Evolutionary conservation across 2,113 vertebrate genomes (phyloP).

Genomic region (Myocastor coypus): DNA sequence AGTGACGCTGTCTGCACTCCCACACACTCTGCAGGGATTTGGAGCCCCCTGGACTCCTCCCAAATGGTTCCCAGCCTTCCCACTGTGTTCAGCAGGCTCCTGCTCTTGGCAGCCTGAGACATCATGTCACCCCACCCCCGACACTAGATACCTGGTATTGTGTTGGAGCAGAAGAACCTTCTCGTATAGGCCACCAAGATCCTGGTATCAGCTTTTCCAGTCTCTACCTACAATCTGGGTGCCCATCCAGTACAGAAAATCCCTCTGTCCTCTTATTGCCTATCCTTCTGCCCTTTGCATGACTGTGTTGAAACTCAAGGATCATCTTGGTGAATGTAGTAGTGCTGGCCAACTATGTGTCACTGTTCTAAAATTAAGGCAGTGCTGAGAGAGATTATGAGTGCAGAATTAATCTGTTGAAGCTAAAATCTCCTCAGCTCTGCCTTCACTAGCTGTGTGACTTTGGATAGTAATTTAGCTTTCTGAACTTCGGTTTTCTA

Average conservation of each 20-base stretch:
- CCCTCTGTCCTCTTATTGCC: neutral
- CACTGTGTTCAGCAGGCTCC: neutral
- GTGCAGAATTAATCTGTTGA: neutral
- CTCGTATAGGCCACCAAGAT: neutral
- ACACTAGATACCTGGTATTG: neutral
- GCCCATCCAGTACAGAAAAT: neutral
- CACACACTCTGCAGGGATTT: neutral
- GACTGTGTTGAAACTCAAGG: neutral
- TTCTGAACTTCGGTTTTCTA: neutral
- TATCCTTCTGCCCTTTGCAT: neutral
- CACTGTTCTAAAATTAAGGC: neutral
- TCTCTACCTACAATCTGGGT: neutral
- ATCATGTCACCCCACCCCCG: neutral
- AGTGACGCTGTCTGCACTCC: conserved; percentile 48
- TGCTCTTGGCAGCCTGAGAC: neutral
- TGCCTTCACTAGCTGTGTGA: neutral
- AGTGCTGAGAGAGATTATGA: neutral
- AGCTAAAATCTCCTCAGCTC: neutral
- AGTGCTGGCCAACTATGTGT: neutral
- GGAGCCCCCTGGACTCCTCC: conserved; percentile 39
- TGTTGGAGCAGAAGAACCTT: neutral
- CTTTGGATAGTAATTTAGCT: neutral
- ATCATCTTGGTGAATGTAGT: neutral
- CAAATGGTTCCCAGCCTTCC: conserved; percentile 55
- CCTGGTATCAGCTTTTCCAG: neutral